Conservation (phyloP, 2,888 invertebrate genomes). For the Seira sanloemensis region DNA sequence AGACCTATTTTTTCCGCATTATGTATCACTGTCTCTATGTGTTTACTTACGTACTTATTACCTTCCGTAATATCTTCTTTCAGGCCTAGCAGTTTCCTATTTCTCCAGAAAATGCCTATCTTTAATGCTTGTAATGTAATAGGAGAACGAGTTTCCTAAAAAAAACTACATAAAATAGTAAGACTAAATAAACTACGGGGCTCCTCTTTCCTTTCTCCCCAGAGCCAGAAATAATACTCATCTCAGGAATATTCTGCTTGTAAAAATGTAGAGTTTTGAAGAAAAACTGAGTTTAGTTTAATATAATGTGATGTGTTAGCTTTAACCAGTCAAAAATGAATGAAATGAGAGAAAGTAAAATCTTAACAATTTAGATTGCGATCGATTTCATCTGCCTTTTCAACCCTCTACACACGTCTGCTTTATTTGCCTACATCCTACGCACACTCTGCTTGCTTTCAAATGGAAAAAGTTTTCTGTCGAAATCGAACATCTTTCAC, state of each 20-base stretch:
- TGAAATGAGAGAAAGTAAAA: not conserved
- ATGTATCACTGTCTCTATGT: not conserved
- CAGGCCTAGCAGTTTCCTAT: not conserved
- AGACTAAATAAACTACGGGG: not conserved
- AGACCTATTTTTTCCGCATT: not conserved
- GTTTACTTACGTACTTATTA: not conserved
- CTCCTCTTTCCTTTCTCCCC: not conserved
- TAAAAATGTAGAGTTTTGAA: no score
- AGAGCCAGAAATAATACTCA: not conserved
- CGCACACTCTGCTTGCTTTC: no score
- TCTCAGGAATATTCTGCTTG: no score
- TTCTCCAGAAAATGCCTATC: not conserved
- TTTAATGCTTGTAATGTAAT: not conserved
- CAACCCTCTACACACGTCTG: no score
- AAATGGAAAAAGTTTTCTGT: no score
- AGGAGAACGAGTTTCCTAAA: not conserved
- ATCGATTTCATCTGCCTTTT: slow-evolving; percentile 27
- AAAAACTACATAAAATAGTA: not conserved
- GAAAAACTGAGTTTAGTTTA: not conserved
- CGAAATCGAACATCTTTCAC: no score
- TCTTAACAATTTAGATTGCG: slow-evolving; percentile 21
- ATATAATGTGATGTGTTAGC: no score
- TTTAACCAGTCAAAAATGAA: not conserved
- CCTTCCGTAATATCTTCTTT: not conserved
- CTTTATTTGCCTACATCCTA: no score